These are phyloP conservation scores for Merodon equestris DNA, from an alignment of 2,888 invertebrate species.

Conservation along the genomic window DNA sequence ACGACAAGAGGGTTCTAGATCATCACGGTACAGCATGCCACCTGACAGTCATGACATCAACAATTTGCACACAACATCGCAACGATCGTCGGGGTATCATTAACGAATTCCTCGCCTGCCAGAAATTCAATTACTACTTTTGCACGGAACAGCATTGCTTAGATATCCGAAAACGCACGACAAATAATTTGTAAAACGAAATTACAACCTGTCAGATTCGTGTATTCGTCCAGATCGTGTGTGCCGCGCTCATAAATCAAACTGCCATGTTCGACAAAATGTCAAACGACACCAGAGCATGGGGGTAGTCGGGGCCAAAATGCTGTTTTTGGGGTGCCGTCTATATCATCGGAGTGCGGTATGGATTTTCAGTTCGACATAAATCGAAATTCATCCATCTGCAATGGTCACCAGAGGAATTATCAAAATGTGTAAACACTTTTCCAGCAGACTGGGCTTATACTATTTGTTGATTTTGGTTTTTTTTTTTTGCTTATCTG, in stretches of 20 bases:
- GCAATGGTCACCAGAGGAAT: conserved; percentile 1
- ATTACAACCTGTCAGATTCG: conserved; percentile 53
- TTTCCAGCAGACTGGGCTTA: no score
- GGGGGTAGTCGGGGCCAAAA: conserved; percentile 10
- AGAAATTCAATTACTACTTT: conserved; percentile 20
- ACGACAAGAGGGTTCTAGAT: no score
- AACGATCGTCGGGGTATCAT: conserved; percentile 3
- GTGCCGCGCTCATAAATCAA: conserved; percentile 51
- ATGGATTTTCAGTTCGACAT: conserved; percentile 20
- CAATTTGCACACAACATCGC: no score
- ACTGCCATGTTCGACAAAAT: conserved; percentile 60
- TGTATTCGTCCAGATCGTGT: conserved; percentile 22
- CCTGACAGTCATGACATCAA: no score
- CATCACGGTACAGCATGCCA: no score
- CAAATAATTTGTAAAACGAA: conserved; percentile 54
- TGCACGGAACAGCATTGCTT: background rate
- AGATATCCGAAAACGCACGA: conserved; percentile 29
- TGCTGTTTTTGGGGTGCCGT: background rate
- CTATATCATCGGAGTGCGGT: conserved; percentile 8
- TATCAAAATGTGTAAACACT: conserved; percentile 2
- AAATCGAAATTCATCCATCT: conserved; percentile 41
- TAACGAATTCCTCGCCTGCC: conserved; percentile 17
- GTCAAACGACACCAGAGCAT: conserved; percentile 50
- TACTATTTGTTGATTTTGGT: no score
- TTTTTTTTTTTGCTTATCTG: background rate